Percentiles rank a stretch among this genome's conserved stretches.
phyloP scores from a whole-genome alignment of 1,140 invertebrate species.

The Leptinotarsa lineolata region DNA sequence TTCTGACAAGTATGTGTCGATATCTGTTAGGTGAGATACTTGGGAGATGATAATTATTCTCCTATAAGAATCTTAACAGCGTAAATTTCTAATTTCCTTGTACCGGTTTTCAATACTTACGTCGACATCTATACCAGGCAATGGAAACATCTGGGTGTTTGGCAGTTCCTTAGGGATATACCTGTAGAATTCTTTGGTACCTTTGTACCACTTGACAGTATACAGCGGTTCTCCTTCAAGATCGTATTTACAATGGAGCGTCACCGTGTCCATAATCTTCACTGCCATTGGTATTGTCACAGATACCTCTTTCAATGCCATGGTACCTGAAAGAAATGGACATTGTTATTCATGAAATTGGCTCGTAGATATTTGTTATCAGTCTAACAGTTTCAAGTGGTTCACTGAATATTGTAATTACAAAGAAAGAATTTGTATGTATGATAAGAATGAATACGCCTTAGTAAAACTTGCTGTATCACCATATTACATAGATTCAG shows the following conservation, averaged over 20 bases:
- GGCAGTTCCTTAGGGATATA: slow-evolving; percentile 75
- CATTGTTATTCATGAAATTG: too few relatives aligned
- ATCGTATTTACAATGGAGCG: slow-evolving; percentile 78
- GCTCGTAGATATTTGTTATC: too few relatives aligned
- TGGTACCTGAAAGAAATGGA: slow-evolving; percentile 59
- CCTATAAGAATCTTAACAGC: too few relatives aligned
- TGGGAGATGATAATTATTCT: too few relatives aligned
- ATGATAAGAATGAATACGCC: too few relatives aligned
- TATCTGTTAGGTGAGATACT: too few relatives aligned
- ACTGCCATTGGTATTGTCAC: slow-evolving; percentile 75
- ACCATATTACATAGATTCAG: too few relatives aligned
- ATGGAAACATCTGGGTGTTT: slow-evolving; percentile 67
- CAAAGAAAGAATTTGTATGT: too few relatives aligned
- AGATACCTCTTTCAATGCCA: slow-evolving; percentile 66
- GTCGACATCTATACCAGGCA: slow-evolving; percentile 66
- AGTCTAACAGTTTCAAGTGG: too few relatives aligned
- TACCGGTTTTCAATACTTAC: slow-evolving; percentile 61
- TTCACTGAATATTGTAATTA: too few relatives aligned
- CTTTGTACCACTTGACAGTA: slow-evolving; percentile 83
- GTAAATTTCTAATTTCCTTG: background rate
- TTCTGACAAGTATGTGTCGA: too few relatives aligned
- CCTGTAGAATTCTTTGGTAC: slow-evolving; percentile 73
- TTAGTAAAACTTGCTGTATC: too few relatives aligned
- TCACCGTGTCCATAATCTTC: slow-evolving; percentile 70
- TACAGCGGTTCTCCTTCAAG: slow-evolving; percentile 75